Conservation (phyloP, 1,140 invertebrate species). For the Reticulitermes speratus region DNA sequence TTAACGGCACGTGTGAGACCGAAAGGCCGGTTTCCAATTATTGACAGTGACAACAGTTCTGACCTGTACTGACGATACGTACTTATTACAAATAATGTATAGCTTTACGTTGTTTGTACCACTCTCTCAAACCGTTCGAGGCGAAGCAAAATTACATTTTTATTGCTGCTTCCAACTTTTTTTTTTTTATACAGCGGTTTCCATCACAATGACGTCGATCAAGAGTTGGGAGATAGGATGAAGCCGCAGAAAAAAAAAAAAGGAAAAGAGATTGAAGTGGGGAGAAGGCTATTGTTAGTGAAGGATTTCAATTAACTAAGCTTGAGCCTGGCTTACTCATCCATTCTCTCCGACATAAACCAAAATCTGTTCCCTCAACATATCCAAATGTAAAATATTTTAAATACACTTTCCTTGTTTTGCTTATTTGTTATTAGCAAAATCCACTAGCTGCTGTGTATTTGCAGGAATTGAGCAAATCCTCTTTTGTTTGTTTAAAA, state of each 20-base stretch:
- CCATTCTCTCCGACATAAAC: background rate
- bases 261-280: background rate
- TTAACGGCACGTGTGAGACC: too few relatives aligned
- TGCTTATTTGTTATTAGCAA: background rate
- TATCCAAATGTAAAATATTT: background rate
- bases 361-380: background rate
- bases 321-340: background rate
- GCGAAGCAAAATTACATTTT: too few relatives aligned
- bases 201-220: background rate
- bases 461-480: background rate
- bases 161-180: background rate
- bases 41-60: too few relatives aligned
- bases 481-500: background rate
- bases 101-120: too few relatives aligned
- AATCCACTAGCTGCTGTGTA: background rate
- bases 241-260: background rate
- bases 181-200: background rate
- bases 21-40: too few relatives aligned
- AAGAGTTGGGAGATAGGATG: background rate
- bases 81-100: too few relatives aligned
- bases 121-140: too few relatives aligned
- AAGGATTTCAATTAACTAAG: constrained; percentile 1
- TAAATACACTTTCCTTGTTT: background rate
- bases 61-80: too few relatives aligned
- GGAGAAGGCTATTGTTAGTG: background rate